These are phyloP conservation scores for Neotoxoptera formosana DNA, from an alignment of 1,140 invertebrate genomes.

Conservation along the genomic window DNA sequence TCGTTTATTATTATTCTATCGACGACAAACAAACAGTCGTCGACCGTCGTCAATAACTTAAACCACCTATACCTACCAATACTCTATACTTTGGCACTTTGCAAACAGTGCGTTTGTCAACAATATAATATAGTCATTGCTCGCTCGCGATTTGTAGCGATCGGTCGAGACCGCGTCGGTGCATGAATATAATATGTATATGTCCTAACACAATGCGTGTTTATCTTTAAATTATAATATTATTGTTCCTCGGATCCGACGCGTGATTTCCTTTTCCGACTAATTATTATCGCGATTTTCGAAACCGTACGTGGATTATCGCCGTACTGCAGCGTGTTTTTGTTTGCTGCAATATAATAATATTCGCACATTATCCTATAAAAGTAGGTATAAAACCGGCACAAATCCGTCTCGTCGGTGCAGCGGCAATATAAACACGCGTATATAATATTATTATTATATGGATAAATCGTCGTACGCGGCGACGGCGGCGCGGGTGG, in stretches of 20 bases:
- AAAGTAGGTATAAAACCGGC: neutral
- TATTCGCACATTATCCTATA: neutral
- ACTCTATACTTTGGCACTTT: neutral
- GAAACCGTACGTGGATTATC: neutral
- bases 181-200: neutral
- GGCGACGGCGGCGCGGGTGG: neutral
- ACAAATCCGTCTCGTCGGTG: neutral
- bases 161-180: neutral
- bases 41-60: neutral
- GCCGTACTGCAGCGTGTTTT: neutral
- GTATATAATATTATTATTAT: neutral
- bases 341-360: neutral
- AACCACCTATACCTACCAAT: no score
- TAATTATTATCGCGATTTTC: neutral
- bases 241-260: neutral
- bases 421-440: neutral
- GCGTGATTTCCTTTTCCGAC: neutral
- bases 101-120: neutral
- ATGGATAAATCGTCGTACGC: neutral
- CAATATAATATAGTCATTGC: neutral
- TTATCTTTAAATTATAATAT: neutral
- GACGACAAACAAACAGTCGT: neutral
- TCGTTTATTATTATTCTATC: neutral
- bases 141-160: neutral
- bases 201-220: neutral